Base-by-base conservation (phyloP, 2,888 invertebrate species). In the Notocelia uddmanniana region DNA sequence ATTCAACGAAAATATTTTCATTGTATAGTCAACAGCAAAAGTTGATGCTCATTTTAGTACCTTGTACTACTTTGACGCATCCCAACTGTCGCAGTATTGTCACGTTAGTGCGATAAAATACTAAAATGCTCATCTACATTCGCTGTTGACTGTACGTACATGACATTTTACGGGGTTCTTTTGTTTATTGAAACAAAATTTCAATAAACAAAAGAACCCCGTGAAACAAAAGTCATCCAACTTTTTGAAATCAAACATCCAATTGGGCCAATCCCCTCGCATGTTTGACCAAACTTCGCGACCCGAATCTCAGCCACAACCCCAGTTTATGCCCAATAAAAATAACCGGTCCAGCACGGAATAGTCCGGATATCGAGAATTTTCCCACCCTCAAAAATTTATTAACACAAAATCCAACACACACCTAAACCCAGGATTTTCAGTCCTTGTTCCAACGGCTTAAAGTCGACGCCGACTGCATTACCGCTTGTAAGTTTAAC, bases 251-350 rank as follows among this genome's bases (percentile, higher is more conserved):
- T 82, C 83, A 85, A 85, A 83, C 83, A 82, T 37, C 67, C 64
- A 78, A 80, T 79, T 78, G 79, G 75, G 74, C 75, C 77, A 73
- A 76, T 78, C 80, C 83, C 84, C 85, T 80, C 83, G 69, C 78
- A 78, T 87, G 88, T 89, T 86, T 89, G 89, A 84, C 84, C 87
- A 83, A 89, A 87, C 83, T 86, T 83, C 85, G 81, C 83, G 79
- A 81, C 85, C 85, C 83, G 81, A 89, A 88, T 87, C 86, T 81
- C 86, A 81, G 80, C 58, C 70, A 69, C 80, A 80, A 85, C 90
- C 91, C 91, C 85, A 88, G 87, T 91, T 88, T 85, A 85, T 85
- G 84, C 85, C 88, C 89, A 92, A 93, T 93, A 93, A 93, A 92
- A 92, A 91, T 89, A 87, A 88, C 89, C 85, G 82, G 90, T 90